A percentile compares a stretch with the other conserved stretches of the same genome.
phyloP scores from a whole-genome alignment of 2,113 vertebrate species.

The Mixornis gularis region DNA sequence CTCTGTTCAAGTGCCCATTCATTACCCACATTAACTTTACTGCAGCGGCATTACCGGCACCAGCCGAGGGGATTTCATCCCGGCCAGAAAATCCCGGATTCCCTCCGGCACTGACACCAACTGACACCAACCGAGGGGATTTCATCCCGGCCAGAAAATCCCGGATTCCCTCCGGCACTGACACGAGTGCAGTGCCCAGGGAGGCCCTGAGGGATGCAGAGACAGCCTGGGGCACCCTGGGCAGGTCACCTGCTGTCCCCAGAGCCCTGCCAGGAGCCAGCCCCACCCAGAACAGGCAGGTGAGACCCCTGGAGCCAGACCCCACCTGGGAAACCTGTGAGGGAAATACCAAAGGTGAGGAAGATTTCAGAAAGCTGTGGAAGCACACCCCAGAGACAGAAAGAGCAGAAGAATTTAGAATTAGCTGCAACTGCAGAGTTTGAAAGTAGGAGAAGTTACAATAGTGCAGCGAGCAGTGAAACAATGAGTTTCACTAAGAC shows the following conservation, averaged over 20 bases:
- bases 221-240: neutral
- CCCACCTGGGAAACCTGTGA: neutral
- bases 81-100: accelerated
- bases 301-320: neutral
- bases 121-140: neutral
- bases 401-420: no score
- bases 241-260: neutral
- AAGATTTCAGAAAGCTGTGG: no score
- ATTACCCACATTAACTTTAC: neutral
- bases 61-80: accelerated
- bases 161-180: neutral
- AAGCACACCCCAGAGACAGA: no score
- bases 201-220: accelerated
- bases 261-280: neutral
- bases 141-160: accelerated
- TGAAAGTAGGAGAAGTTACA: no score
- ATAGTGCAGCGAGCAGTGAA: no score
- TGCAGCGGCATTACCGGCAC: accelerated
- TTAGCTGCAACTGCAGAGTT: no score
- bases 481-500: no score
- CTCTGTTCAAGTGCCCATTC: neutral
- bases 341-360: no score
- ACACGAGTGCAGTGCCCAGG: accelerated
- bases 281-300: accelerated
- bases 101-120: accelerated